phyloP scores from a whole-genome alignment of 2,797 vertebrate genomes.

The Sarcoramphus papa region DNA sequence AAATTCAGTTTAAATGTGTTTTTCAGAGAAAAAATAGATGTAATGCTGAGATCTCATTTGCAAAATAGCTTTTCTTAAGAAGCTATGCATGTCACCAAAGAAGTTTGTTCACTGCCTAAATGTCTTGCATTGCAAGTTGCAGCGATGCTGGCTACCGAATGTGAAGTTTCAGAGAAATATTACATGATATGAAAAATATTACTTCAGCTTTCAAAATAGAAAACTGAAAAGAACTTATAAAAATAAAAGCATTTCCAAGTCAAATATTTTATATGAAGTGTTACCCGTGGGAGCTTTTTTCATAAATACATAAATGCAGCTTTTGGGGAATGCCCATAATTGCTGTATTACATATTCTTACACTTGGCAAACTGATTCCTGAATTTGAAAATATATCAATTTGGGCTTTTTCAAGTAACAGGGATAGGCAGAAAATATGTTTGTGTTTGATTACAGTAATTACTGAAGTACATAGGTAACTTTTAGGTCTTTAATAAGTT shows the following conservation, averaged over 20 bases:
- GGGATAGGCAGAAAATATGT: background rate
- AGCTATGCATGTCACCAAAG: background rate
- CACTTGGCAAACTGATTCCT: background rate
- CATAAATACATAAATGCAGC: slow-evolving; percentile 47
- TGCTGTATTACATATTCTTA: slow-evolving; percentile 6
- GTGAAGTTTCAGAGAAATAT: background rate
- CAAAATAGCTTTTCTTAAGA: background rate
- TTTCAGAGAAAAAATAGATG: background rate
- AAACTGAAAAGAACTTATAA: background rate
- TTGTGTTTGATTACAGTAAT: background rate
- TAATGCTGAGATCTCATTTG: background rate
- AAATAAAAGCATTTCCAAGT: slow-evolving; percentile 44
- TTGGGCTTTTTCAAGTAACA: background rate
- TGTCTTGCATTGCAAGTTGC: background rate
- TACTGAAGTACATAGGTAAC: background rate
- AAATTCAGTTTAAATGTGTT: background rate
- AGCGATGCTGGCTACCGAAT: background rate
- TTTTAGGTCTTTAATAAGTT: background rate
- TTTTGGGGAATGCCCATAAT: slow-evolving; percentile 53
- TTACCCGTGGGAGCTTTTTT: slow-evolving; percentile 14
- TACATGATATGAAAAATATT: background rate
- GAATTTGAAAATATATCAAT: slow-evolving; percentile 25
- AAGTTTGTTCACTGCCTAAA: background rate
- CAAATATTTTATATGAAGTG: slow-evolving; percentile 34
- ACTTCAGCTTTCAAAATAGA: background rate